Percentiles rank a stretch among this genome's conserved stretches.
Evolutionary conservation across 2,113 vertebrate genomes (phyloP).

Genomic region (Camelus dromedarius): DNA sequence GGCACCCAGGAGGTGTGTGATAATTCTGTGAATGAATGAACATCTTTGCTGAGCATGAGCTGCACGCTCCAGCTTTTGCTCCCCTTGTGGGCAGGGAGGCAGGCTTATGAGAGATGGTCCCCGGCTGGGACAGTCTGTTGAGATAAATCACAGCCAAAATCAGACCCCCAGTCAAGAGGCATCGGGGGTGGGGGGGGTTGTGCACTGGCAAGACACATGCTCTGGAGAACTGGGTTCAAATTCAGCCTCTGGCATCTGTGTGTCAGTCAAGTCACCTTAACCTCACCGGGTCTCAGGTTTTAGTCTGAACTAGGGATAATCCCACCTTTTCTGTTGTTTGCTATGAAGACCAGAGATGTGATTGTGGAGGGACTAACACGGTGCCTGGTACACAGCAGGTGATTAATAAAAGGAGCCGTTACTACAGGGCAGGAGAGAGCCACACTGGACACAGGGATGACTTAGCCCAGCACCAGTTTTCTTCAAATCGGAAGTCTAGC

Average conservation of each 20-base stretch:
- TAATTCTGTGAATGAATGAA: not conserved
- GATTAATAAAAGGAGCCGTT: fast-evolving
- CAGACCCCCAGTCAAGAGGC: not conserved
- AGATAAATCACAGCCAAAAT: not conserved
- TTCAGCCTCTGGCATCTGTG: not conserved
- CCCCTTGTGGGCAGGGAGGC: not conserved
- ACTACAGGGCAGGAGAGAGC: not conserved
- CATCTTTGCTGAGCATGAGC: not conserved
- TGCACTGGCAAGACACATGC: fast-evolving
- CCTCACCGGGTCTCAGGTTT: not conserved
- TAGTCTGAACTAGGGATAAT: not conserved
- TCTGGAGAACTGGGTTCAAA: not conserved
- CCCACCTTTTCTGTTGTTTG: not conserved
- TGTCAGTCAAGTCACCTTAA: too few relatives aligned
- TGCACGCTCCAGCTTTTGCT: not conserved
- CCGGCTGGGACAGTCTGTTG: not conserved
- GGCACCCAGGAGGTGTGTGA: too few relatives aligned
- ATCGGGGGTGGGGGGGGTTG: too few relatives aligned
- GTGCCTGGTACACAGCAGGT: not conserved
- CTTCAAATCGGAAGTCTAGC: not conserved
- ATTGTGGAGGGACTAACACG: fast-evolving
- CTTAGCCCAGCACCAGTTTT: not conserved
- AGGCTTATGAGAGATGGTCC: not conserved
- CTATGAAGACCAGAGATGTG: not conserved
- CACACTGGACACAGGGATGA: fast-evolving